Conservation (phyloP, 1,140 invertebrate species). For the Cherax quadricarinatus region DNA sequence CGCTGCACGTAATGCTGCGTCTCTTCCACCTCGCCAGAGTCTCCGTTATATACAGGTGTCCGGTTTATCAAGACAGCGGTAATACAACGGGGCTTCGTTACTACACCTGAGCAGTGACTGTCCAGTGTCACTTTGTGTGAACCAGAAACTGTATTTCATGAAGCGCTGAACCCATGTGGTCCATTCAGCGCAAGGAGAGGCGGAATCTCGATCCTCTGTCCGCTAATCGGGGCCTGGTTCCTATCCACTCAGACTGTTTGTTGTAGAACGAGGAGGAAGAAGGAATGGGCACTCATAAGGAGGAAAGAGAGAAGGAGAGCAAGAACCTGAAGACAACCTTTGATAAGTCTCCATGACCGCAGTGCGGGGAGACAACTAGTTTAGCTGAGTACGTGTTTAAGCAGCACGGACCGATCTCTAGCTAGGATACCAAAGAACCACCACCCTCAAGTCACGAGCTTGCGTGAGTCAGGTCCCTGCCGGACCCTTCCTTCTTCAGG, state of each 20-base stretch:
- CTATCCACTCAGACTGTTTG: too few species aligned
- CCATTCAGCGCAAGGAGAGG: too few species aligned
- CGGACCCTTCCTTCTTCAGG: constrained; percentile 47
- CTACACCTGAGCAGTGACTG: constrained; percentile 32
- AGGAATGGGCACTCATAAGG: not conserved
- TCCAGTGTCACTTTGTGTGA: constrained; percentile 5
- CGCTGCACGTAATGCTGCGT: constrained; percentile 61
- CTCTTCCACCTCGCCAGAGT: not conserved
- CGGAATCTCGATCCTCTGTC: too few species aligned
- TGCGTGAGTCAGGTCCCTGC: constrained; percentile 42
- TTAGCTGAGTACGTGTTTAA: constrained; percentile 49
- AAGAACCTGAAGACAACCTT: not conserved
- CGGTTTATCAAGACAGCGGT: constrained; percentile 11
- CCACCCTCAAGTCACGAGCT: constrained; percentile 62
- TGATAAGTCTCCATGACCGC: not conserved
- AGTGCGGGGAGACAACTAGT: constrained; percentile 23
- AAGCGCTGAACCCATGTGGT: too few species aligned
- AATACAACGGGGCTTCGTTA: constrained; percentile 16
- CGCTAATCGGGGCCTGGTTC: too few species aligned
- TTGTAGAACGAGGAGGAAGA: not conserved
- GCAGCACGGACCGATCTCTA: constrained; percentile 70
- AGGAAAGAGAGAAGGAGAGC: not conserved
- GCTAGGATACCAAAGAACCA: constrained; percentile 70
- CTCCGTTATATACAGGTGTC: not conserved
- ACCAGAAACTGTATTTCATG: not conserved